Base-by-base conservation (phyloP, 2,797 vertebrate species). In the Sebastes diploproa region DNA sequence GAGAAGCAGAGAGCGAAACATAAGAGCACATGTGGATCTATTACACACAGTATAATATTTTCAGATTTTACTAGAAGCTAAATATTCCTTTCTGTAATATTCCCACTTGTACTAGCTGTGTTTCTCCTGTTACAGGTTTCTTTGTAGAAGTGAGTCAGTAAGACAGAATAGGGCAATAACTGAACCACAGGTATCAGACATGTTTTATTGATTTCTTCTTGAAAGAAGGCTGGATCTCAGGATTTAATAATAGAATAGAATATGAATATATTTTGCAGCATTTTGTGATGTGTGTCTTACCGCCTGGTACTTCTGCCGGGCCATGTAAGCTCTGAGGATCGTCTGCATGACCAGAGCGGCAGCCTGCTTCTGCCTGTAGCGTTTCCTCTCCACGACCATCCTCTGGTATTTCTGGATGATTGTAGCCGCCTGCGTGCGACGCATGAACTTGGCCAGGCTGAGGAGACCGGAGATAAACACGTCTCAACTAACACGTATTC, bases 361-460 rank as follows among this genome's bases (percentile, higher is more conserved):
- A 1, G 95, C 94, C 84, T 95, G 96, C 88, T 93, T 97, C 87
- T 94, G 86, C n/a, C 59, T 95, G 95, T 98, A 99, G 52, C 90
- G 95, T 76, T 91, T 97, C 83, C 46, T 96, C 83, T 95, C 94
- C 87, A 96, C 94, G 1, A 89, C 97, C 98, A 98, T 99, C 83
- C 97, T 96, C 95, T 96, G 98, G 90, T 95, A 97, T 91, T 99
- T 99, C 95, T 99, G 98, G 82, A 99, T 97, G 82, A 93, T 52
- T 89, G 93, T 95, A 75, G 97, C 98, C 3, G 98, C 98, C 75
- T 91, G 94, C 30, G 97, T 98, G 88, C 97, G 96, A 23, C 97
- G 96, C 92, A 99, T 92, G 90, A 98, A 99, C 84, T 93, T 97
- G 67, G 95, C 97, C 87, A 98, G 94, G 89, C 98, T 99, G 79